These are phyloP conservation scores for Drosophila quadrilineata DNA, from an alignment of 1,140 invertebrate genomes.

Conservation along the genomic window DNA sequence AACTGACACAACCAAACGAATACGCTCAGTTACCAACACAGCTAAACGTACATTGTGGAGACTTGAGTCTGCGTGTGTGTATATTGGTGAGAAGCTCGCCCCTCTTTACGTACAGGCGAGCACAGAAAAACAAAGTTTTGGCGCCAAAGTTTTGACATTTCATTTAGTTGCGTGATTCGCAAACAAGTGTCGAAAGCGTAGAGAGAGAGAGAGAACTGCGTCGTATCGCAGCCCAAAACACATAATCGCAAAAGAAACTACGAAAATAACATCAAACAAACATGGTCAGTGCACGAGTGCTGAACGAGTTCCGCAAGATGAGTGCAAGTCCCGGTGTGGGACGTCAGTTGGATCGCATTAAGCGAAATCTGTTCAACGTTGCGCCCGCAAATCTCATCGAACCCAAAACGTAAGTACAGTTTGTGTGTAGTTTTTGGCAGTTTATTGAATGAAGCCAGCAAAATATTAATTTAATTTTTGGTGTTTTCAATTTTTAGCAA, in stretches of 20 bases:
- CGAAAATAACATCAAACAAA: slow-evolving; percentile 24
- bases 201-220: slow-evolving; percentile 56
- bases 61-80: slow-evolving; percentile 28
- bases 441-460: not conserved
- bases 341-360: slow-evolving; percentile 69
- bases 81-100: slow-evolving; percentile 53
- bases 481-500: slow-evolving; percentile 15
- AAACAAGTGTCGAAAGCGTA: slow-evolving; percentile 59
- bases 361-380: slow-evolving; percentile 73
- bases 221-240: slow-evolving; percentile 41
- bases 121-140: slow-evolving; percentile 64
- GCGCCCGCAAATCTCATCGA: slow-evolving; percentile 35
- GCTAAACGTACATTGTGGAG: slow-evolving; percentile 45
- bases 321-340: slow-evolving; percentile 56
- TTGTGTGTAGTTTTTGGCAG: no score
- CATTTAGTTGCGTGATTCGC: slow-evolving; percentile 55
- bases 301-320: slow-evolving; percentile 67
- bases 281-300: slow-evolving; percentile 76
- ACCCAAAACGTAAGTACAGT: slow-evolving; percentile 63
- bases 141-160: slow-evolving; percentile 78
- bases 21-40: slow-evolving; percentile 27
- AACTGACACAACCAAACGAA: slow-evolving; percentile 16
- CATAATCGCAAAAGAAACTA: slow-evolving; percentile 22
- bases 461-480: not conserved
- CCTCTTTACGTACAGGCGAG: slow-evolving; percentile 48